Percentiles rank a stretch among this genome's conserved stretches.
phyloP scores from a whole-genome alignment of 2,888 invertebrate genomes.

The Emesis castigata region DNA sequence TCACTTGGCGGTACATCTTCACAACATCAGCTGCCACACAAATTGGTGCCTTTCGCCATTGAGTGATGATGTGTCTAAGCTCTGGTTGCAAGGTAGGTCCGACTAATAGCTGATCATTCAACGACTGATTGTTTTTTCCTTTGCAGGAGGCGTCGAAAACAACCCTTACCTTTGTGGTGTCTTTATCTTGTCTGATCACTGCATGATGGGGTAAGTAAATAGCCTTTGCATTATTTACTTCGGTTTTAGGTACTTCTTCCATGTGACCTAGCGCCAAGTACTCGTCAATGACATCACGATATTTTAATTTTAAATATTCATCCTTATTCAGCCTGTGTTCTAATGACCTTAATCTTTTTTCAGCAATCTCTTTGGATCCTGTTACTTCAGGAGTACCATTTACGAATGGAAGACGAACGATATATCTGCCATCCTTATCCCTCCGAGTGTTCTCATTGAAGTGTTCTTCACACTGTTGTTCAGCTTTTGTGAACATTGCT shows the following conservation, averaged over 20 bases:
- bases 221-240: background rate
- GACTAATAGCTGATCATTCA: constrained; percentile 32
- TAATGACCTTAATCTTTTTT: constrained; percentile 30
- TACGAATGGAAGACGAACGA: constrained; percentile 48
- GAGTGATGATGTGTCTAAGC: constrained; percentile 39
- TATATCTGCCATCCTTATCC: constrained; percentile 36
- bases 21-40: constrained; percentile 40
- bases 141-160: constrained; percentile 51
- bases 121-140: constrained; percentile 32
- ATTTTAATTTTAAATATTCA: constrained; percentile 27
- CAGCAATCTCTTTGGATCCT: constrained; percentile 37
- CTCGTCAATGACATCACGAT: constrained; percentile 45
- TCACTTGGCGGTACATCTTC: constrained; percentile 53
- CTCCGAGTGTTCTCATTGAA: constrained; percentile 31
- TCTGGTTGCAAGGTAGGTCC: constrained; percentile 43
- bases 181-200: constrained; percentile 37
- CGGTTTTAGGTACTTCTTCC: constrained; percentile 18
- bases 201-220: constrained; percentile 51
- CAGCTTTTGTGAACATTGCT: constrained; percentile 20
- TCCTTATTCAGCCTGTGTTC: constrained; percentile 32
- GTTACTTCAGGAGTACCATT: constrained; percentile 32
- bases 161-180: constrained; percentile 44
- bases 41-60: constrained; percentile 42
- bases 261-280: constrained; percentile 39
- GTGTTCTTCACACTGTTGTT: constrained; percentile 34